These are phyloP conservation scores for Homarus gammarus DNA, from an alignment of 2,888 invertebrate species.

Conservation along the genomic window DNA sequence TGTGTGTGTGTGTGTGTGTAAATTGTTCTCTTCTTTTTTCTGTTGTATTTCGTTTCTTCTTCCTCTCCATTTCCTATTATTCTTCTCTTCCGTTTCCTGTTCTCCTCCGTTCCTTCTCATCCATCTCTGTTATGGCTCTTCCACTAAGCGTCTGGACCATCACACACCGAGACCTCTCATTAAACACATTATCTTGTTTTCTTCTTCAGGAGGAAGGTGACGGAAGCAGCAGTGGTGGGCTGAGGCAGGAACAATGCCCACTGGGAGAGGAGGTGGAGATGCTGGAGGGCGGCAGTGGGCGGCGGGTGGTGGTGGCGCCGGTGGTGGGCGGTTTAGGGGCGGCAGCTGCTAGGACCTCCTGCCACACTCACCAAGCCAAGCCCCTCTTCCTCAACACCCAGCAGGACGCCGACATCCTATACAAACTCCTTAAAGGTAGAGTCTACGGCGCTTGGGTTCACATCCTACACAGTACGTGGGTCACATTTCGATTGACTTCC, in stretches of 20 bases:
- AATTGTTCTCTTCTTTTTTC: too few species aligned
- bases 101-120: neutral
- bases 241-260: slow-evolving; percentile 10
- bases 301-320: slow-evolving; percentile 45
- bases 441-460: too few species aligned
- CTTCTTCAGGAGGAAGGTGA: neutral
- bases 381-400: slow-evolving; percentile 63
- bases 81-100: neutral
- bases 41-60: too few species aligned
- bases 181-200: neutral
- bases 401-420: slow-evolving; percentile 50
- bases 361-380: slow-evolving; percentile 21
- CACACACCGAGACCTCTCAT: too few species aligned
- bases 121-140: neutral
- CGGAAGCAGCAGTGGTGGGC: neutral
- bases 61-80: too few species aligned
- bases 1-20: too few species aligned
- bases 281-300: neutral
- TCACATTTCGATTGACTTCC: too few species aligned
- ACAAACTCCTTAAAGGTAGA: slow-evolving; percentile 52
- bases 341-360: slow-evolving; percentile 47
- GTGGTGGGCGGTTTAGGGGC: slow-evolving; percentile 60
- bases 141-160: neutral
- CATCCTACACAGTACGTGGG: too few species aligned
- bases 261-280: slow-evolving; percentile 20